Percentiles rank a stretch among this genome's conserved stretches.
These are phyloP conservation scores for Monodelphis domestica DNA, from an alignment of 2,797 vertebrate species.

Conservation along the genomic window DNA sequence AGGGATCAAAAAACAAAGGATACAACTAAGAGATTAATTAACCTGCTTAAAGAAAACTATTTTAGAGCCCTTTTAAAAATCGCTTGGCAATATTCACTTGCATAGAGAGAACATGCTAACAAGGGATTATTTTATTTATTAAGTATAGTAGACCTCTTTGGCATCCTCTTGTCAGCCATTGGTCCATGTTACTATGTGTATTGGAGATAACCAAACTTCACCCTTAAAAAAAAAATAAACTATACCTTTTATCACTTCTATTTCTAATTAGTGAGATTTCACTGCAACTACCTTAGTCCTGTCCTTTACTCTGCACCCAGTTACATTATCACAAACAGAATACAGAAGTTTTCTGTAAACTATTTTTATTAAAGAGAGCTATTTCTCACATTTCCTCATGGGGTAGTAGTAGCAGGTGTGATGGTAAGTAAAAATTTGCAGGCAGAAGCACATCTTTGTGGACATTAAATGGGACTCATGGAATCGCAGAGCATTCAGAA, in stretches of 20 bases:
- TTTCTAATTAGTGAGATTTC: constrained; percentile 39
- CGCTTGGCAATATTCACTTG: constrained; percentile 49
- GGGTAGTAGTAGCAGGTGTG: background rate
- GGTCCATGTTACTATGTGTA: constrained; percentile 44
- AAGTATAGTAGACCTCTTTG: constrained; percentile 43
- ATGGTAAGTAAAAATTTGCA: background rate
- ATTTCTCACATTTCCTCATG: constrained; percentile 38
- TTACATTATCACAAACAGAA: background rate
- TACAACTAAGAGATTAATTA: constrained; percentile 28
- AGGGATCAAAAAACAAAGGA: constrained; percentile 43
- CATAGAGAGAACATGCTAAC: constrained; percentile 34
- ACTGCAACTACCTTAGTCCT: constrained; percentile 17
- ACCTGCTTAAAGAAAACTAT: constrained; percentile 38
- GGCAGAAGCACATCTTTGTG: background rate
- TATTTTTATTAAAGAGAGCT: constrained; percentile 2
- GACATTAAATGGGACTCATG: background rate
- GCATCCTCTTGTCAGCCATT: background rate
- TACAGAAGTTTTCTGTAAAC: background rate
- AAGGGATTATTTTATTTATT: constrained; percentile 48
- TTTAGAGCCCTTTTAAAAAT: constrained; percentile 23
- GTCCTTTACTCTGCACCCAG: constrained; percentile 29
- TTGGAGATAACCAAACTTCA: constrained; percentile 37
- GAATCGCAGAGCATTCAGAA: constrained; percentile 28
- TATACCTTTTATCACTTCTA: constrained; percentile 33
- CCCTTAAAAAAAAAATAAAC: constrained; percentile 12